A percentile compares a stretch with the other conserved stretches of the same genome.
These are phyloP conservation scores for Drosophila malerkotliana DNA, from an alignment of 1,140 invertebrate genomes.

Conservation along the genomic window DNA sequence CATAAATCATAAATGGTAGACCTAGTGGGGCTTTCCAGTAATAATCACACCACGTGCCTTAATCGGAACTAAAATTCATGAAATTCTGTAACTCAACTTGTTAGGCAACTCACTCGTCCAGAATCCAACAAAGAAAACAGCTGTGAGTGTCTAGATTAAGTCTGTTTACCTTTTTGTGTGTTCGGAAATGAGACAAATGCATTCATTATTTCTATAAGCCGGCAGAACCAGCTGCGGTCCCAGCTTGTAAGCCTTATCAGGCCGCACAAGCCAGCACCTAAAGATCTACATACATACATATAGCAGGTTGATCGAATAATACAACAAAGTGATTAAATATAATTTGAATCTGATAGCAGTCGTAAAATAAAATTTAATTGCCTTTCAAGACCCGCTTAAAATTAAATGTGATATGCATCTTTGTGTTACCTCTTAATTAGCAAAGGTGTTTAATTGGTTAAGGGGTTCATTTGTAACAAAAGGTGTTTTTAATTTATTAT, in stretches of 20 bases:
- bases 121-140: constrained; percentile 11
- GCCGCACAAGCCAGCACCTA: neutral
- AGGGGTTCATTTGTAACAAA: neutral
- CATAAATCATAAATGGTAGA: neutral
- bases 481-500: neutral
- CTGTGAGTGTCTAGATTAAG: constrained; percentile 26
- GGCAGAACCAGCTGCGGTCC: neutral
- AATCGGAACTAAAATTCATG: constrained; percentile 3
- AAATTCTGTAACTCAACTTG: constrained; percentile 1
- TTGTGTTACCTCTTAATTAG: constrained; percentile 17
- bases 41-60: neutral
- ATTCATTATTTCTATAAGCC: neutral
- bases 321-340: constrained; percentile 19
- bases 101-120: constrained; percentile 6
- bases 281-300: neutral
- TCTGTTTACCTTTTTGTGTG: neutral
- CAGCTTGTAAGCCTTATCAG: neutral
- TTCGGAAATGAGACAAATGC: neutral
- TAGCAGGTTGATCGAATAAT: neutral
- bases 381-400: constrained; percentile 35
- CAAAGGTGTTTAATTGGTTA: neutral
- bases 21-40: neutral
- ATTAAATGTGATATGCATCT: constrained; percentile 21
- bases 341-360: constrained; percentile 32
- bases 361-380: constrained; percentile 38